Percentiles rank a stretch among this genome's conserved stretches.
These are phyloP conservation scores for Hippocampus comes DNA, from an alignment of 2,113 vertebrate species.

Conservation along the genomic window DNA sequence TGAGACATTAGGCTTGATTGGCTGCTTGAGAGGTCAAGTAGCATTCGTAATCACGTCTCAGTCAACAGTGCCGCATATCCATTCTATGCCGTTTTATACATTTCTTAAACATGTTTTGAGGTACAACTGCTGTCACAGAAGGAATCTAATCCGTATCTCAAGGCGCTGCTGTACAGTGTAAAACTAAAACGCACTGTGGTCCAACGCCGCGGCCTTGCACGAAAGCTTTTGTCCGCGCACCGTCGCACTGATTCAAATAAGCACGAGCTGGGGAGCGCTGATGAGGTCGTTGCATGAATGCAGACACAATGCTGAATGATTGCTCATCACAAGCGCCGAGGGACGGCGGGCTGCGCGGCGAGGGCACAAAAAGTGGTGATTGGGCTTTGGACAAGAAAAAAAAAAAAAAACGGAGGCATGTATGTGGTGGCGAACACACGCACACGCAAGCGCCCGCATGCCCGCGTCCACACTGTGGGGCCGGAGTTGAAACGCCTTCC, in stretches of 20 bases:
- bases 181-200: background rate
- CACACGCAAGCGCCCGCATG: conserved; percentile 12
- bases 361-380: conserved; percentile 42
- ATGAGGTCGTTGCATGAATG: conserved; percentile 58
- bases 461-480: conserved; percentile 7
- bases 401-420: conserved; percentile 17
- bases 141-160: too few species aligned
- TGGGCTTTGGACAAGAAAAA: conserved; percentile 37
- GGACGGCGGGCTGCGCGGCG: conserved; percentile 51
- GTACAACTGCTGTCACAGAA: too few species aligned
- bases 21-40: too few species aligned
- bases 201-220: conserved; percentile 26
- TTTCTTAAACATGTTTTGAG: too few species aligned
- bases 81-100: too few species aligned
- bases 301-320: conserved; percentile 69
- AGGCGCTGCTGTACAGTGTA: background rate
- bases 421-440: conserved; percentile 32
- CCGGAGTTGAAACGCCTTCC: conserved; percentile 39
- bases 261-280: conserved; percentile 40
- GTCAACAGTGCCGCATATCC: too few species aligned
- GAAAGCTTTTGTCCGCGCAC: conserved; percentile 36
- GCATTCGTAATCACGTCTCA: too few species aligned
- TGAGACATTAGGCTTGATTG: too few species aligned
- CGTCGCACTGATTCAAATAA: conserved; percentile 29
- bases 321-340: conserved; percentile 58